Percentiles rank a stretch among this genome's conserved stretches.
phyloP scores from a whole-genome alignment of 2,113 vertebrate genomes.

The Psittacara wagleri region DNA sequence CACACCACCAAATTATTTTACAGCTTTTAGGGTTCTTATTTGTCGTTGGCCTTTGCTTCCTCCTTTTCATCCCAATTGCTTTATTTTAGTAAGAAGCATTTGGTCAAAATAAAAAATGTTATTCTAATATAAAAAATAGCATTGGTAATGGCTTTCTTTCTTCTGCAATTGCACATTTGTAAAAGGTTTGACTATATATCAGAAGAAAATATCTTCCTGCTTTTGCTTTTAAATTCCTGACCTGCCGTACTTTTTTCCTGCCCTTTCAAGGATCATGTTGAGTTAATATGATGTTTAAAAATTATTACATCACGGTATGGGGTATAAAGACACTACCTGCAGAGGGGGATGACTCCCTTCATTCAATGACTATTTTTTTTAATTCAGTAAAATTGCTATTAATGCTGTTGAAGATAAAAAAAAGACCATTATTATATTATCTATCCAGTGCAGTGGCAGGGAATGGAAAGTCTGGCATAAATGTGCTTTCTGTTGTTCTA shows the following conservation, averaged over 20 bases:
- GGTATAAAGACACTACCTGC: background rate
- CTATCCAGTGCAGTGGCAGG: background rate
- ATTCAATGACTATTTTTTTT: background rate
- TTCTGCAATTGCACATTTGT: background rate
- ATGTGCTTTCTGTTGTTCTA: background rate
- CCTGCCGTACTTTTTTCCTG: background rate
- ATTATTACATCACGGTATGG: background rate
- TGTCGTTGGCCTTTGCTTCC: background rate
- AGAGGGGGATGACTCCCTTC: background rate
- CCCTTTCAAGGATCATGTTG: background rate
- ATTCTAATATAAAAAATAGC: background rate
- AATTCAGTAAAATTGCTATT: background rate
- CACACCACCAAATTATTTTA: background rate
- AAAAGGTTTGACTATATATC: background rate
- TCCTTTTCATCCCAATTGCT: background rate
- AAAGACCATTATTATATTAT: background rate
- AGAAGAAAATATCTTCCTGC: background rate
- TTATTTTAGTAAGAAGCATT: background rate
- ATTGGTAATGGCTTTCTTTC: background rate
- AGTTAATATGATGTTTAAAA: background rate
- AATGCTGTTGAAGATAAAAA: background rate
- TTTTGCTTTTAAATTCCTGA: background rate
- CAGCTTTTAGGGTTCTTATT: background rate
- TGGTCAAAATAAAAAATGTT: background rate
- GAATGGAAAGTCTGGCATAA: background rate